Percentiles rank a stretch among this genome's conserved stretches.
Conservation (phyloP, 2,797 vertebrate species). For the Garrulus glandarius region DNA sequence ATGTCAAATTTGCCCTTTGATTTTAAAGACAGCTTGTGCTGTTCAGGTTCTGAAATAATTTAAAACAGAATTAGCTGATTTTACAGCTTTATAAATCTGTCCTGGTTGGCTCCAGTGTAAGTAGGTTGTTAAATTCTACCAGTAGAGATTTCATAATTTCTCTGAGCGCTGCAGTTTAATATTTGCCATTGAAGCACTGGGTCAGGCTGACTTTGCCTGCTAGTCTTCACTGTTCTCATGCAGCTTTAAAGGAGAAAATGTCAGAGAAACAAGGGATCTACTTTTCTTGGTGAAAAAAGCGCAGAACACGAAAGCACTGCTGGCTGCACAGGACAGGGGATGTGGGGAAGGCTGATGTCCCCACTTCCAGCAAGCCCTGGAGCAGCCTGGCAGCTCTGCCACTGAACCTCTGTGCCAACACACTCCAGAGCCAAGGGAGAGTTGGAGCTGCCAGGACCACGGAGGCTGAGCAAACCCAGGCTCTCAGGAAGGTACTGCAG, state of each 20-base stretch:
- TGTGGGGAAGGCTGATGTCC: neutral
- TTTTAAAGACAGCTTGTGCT: conserved; percentile 3
- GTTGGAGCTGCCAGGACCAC: neutral
- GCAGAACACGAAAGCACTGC: neutral
- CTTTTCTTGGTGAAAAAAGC: neutral
- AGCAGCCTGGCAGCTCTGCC: neutral
- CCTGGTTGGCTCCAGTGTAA: neutral
- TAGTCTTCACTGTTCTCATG: neutral
- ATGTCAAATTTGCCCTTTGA: conserved; percentile 17
- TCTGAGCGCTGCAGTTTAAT: neutral
- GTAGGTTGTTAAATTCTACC: conserved; percentile 27
- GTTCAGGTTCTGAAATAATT: conserved; percentile 13
- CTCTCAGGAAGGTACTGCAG: neutral
- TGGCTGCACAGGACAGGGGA: neutral
- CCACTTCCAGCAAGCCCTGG: neutral
- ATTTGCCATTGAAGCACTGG: neutral
- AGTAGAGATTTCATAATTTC: conserved; percentile 22
- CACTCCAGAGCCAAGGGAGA: neutral
- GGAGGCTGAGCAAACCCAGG: neutral
- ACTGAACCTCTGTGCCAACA: neutral
- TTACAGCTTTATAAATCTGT: conserved; percentile 27
- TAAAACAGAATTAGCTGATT: conserved; percentile 25
- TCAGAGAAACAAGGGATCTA: neutral
- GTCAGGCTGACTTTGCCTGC: neutral
- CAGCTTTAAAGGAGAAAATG: neutral